Conservation (phyloP, 2,113 vertebrate species). For the Semicossyphus pulcher region DNA sequence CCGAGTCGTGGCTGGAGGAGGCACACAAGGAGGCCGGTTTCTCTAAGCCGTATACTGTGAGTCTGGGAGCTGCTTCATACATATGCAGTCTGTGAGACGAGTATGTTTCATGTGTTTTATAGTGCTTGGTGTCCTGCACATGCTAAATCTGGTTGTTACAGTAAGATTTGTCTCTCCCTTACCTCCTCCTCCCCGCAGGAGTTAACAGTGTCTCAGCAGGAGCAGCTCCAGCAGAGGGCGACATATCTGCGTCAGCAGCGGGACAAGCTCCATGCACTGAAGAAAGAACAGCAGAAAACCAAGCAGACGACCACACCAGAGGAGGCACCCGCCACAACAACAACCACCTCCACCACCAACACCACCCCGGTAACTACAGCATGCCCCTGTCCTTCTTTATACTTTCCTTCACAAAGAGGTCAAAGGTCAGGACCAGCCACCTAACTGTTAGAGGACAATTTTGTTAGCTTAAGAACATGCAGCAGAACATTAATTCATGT, state of each 20-base stretch:
- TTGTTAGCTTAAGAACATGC: too few relatives aligned
- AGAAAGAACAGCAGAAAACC: slow-evolving; percentile 85
- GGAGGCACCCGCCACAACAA: slow-evolving; percentile 70
- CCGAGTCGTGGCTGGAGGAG: slow-evolving; percentile 83
- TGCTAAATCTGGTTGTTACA: background rate
- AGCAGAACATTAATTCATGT: too few relatives aligned
- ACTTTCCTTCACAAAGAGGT: background rate
- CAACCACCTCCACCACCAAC: slow-evolving; percentile 59
- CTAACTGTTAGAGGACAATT: background rate
- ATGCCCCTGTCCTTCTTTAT: background rate
- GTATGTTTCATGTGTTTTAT: background rate
- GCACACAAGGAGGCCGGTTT: slow-evolving; percentile 83
- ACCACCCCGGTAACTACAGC: slow-evolving; percentile 74
- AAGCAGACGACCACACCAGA: slow-evolving; percentile 56
- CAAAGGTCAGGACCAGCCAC: background rate
- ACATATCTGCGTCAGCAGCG: slow-evolving; percentile 93
- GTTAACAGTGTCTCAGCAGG: slow-evolving; percentile 86
- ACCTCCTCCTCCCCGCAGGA: slow-evolving; percentile 76
- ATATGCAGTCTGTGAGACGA: background rate
- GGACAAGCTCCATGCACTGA: slow-evolving; percentile 91
- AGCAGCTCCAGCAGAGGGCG: slow-evolving; percentile 91
- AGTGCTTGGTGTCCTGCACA: background rate
- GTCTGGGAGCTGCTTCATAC: slow-evolving; percentile 29
- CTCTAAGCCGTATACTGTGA: slow-evolving; percentile 81
- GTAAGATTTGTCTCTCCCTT: background rate